Evolutionary conservation across 2,888 invertebrate genomes (phyloP).

Genomic region (Tolmerus cingulatus): DNA sequence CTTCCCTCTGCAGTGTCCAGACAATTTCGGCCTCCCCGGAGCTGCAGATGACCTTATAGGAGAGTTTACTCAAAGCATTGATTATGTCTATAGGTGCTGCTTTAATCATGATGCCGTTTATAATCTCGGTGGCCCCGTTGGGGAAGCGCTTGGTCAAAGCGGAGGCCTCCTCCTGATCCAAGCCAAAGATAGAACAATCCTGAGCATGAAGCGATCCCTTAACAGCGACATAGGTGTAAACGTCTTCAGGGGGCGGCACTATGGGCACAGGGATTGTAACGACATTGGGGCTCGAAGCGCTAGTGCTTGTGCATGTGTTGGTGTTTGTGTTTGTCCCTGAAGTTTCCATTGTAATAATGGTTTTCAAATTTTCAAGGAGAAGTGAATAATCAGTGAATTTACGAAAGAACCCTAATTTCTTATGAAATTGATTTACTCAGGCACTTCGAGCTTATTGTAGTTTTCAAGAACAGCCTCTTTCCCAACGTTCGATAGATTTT

Average conservation of each 20-base stretch:
- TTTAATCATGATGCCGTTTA: constrained; percentile 78
- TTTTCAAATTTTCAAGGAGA: background rate
- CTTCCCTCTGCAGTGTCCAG: constrained; percentile 84
- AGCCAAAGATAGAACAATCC: constrained; percentile 79
- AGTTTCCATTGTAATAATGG: background rate
- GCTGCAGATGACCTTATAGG: constrained; percentile 79
- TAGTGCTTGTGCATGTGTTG: constrained; percentile 18
- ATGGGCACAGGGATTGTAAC: constrained; percentile 64
- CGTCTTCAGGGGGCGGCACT: constrained; percentile 65
- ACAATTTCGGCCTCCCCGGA: constrained; percentile 83
- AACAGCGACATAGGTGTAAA: constrained; percentile 77
- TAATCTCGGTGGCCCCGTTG: constrained; percentile 69
- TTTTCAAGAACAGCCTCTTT: constrained; percentile 65
- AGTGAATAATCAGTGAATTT: background rate
- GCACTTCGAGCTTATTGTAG: constrained; percentile 62
- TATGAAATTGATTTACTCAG: constrained; percentile 56
- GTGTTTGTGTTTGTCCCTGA: background rate
- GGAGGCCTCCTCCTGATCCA: constrained; percentile 73
- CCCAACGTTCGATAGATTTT: constrained; percentile 70
- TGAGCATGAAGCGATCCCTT: constrained; percentile 80
- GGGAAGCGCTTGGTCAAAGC: constrained; percentile 76
- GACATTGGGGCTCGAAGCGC: constrained; percentile 54
- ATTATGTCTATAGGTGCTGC: constrained; percentile 74
- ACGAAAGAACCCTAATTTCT: background rate
- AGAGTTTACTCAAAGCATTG: constrained; percentile 78